Evolutionary conservation across 2,113 vertebrate species (phyloP).

Genomic region (Camelus dromedarius): DNA sequence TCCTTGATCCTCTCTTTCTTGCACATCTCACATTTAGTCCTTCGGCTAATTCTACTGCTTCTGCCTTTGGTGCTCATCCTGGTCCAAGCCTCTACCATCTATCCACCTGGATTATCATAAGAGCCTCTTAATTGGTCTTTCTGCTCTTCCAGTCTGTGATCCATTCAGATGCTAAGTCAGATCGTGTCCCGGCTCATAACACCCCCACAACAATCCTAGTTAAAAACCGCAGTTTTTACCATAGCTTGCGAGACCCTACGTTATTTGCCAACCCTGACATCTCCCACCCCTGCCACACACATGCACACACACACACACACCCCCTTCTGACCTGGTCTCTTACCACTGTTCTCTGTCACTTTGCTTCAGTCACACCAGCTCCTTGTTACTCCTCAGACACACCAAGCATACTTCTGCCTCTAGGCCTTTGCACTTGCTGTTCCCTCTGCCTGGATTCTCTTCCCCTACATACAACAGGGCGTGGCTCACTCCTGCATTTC

Average conservation of each 20-base stretch:
- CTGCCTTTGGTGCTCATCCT: not conserved
- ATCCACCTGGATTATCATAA: not conserved
- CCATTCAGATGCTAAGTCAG: not conserved
- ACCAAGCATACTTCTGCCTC: not conserved
- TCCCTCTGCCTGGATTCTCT: not conserved
- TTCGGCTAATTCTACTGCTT: not conserved
- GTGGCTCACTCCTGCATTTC: not conserved
- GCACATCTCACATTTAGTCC: not conserved
- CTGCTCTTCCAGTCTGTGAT: not conserved
- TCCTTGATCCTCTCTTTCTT: not conserved
- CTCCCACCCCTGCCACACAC: too few species aligned
- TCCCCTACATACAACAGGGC: rapidly evolving
- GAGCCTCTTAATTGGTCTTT: not conserved
- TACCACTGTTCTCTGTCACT: not conserved
- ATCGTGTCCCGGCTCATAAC: too few species aligned
- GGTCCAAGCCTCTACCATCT: not conserved
- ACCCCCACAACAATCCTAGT: not conserved
- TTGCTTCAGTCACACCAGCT: not conserved
- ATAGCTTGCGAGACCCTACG: not conserved
- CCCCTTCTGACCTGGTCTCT: not conserved
- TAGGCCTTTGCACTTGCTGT: not conserved
- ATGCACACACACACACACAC: rapidly evolving
- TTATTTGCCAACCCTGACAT: not conserved
- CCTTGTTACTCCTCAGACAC: not conserved
- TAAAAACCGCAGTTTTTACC: not conserved